phyloP scores from a whole-genome alignment of 35 echinoderm and acorn worm species.

The Patiria miniata region DNA sequence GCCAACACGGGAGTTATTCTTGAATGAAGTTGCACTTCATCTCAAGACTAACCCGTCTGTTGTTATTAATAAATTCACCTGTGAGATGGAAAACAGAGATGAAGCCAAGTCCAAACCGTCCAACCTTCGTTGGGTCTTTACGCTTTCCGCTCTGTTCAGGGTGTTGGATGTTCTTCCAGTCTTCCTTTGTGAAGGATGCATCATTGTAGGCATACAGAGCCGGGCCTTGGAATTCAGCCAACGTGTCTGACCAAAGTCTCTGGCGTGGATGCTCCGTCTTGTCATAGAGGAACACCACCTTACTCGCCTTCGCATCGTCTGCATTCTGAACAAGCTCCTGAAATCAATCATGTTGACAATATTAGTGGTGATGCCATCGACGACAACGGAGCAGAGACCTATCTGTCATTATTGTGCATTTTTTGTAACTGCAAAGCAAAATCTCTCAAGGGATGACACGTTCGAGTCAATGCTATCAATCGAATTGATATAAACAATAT shows the following conservation, averaged over 20 bases:
- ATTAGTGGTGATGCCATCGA: too few species aligned
- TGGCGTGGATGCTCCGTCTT: conserved; percentile 40
- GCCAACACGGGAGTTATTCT: too few species aligned
- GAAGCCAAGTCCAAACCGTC: conserved; percentile 93
- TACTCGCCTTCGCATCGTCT: conserved; percentile 77
- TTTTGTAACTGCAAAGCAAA: too few species aligned
- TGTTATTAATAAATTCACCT: too few species aligned
- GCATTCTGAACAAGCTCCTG: conserved; percentile 93
- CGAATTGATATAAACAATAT: too few species aligned
- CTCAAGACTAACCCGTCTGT: too few species aligned
- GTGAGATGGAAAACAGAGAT: conserved; percentile 93
- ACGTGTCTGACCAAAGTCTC: conserved; percentile 29
- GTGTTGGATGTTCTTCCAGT: conserved; percentile 81
- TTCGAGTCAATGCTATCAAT: too few species aligned
- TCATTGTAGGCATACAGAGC: conserved; percentile 82
- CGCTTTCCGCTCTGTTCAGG: conserved; percentile 66
- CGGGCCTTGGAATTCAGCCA: conserved; percentile 65
- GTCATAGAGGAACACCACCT: conserved; percentile 84
- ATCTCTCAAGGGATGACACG: too few species aligned
- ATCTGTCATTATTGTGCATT: too few species aligned
- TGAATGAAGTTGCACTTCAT: too few species aligned
- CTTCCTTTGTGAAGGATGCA: conserved; percentile 50
- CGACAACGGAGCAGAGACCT: too few species aligned
- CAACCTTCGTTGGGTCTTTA: conserved; percentile 84
- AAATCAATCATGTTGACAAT: background rate